These are phyloP conservation scores for Hypomecis punctinalis DNA, from an alignment of 2,888 invertebrate genomes.

Conservation along the genomic window DNA sequence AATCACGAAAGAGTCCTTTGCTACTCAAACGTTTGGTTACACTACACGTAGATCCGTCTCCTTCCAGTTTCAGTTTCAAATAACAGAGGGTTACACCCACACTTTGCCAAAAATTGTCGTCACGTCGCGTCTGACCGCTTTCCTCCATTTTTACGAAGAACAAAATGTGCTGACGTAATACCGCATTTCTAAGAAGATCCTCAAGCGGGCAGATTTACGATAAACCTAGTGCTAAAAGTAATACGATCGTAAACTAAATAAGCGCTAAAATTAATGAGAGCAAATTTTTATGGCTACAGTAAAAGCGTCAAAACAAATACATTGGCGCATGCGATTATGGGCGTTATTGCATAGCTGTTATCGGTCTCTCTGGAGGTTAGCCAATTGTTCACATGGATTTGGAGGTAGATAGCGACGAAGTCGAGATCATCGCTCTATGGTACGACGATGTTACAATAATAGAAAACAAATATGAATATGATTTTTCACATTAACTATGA, in stretches of 20 bases:
- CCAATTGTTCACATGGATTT: slow-evolving; percentile 42
- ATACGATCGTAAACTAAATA: slow-evolving; percentile 31
- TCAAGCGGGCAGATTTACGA: slow-evolving; percentile 19
- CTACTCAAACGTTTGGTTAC: neutral
- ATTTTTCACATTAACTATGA: too few species aligned
- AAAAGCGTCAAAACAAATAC: slow-evolving; percentile 36
- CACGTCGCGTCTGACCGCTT: slow-evolving; percentile 11
- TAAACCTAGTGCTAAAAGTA: slow-evolving; percentile 25
- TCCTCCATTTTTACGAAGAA: neutral
- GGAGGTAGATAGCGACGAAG: slow-evolving; percentile 15
- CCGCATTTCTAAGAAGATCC: slow-evolving; percentile 10
- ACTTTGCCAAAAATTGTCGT: slow-evolving; percentile 19
- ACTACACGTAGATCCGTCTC: neutral
- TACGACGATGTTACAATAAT: slow-evolving; percentile 18
- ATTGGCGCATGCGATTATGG: slow-evolving; percentile 26
- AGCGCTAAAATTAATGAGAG: slow-evolving; percentile 28
- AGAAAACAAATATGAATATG: neutral
- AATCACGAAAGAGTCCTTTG: neutral
- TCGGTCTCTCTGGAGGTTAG: slow-evolving; percentile 33
- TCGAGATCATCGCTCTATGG: slow-evolving; percentile 32
- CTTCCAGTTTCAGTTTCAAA: slow-evolving; percentile 5
- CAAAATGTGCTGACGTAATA: neutral
- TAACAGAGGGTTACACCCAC: slow-evolving; percentile 16
- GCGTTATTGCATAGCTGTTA: slow-evolving; percentile 30
- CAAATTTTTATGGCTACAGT: slow-evolving; percentile 31